Conservation (phyloP, 2,888 invertebrate species). For the Alloplasta piceator region DNA sequence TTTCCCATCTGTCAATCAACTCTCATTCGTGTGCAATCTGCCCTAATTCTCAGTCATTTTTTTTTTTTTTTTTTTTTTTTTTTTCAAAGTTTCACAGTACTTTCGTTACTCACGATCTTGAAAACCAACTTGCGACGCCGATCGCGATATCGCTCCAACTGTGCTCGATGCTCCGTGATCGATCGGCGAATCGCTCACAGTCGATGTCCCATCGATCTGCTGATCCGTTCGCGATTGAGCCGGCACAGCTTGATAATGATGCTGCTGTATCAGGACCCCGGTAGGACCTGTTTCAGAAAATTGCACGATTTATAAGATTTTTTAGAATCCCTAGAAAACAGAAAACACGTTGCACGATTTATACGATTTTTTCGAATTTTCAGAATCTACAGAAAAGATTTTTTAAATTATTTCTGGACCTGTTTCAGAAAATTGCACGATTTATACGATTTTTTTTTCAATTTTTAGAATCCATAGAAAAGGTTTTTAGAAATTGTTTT, state of each 20-base stretch:
- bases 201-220: conserved; percentile 78
- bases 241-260: conserved; percentile 95
- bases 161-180: conserved; percentile 69
- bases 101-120: conserved; percentile 84
- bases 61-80: conserved; percentile 1
- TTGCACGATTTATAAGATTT: no score
- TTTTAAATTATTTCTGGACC: no score
- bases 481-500: no score
- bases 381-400: no score
- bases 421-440: conserved; percentile 72
- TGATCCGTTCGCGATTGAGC: conserved; percentile 84
- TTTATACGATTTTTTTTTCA: no score
- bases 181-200: conserved; percentile 77
- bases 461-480: no score
- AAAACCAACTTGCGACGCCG: conserved; percentile 83
- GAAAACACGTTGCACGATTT: no score
- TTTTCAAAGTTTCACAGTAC: not conserved
- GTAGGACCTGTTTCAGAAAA: conserved; percentile 88
- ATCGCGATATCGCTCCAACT: conserved; percentile 75
- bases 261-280: conserved; percentile 95
- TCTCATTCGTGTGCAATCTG: conserved; percentile 29
- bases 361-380: no score
- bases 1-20: conserved; percentile 73
- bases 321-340: no score
- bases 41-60: conserved; percentile 5